Percentiles rank a stretch among this genome's conserved stretches.
Evolutionary conservation across 2,113 vertebrate genomes (phyloP).

Genomic region (Bubo blakistoni): DNA sequence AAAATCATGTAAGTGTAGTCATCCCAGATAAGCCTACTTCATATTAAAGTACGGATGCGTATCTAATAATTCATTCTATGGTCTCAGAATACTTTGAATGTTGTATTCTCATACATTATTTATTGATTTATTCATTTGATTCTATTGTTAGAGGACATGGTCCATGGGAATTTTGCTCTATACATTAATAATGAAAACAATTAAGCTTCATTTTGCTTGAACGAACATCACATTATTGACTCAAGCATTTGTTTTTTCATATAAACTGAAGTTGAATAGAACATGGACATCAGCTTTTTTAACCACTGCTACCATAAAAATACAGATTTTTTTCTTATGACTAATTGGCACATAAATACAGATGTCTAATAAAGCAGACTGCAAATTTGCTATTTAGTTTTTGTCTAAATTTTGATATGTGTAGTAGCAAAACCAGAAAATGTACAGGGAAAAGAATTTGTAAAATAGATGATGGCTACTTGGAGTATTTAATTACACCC

Average conservation of each 20-base stretch:
- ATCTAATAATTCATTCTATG: neutral
- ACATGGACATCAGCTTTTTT: neutral
- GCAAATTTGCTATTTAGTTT: neutral
- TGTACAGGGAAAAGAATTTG: neutral
- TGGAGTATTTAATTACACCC: neutral
- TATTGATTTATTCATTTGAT: neutral
- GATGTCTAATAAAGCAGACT: neutral
- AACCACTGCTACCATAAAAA: neutral
- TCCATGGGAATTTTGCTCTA: neutral
- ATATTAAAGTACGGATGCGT: neutral
- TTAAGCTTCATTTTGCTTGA: conserved; percentile 9
- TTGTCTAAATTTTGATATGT: neutral
- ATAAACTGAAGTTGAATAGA: neutral
- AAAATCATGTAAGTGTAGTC: neutral
- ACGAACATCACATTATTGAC: neutral
- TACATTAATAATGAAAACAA: conserved; percentile 8
- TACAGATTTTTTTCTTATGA: neutral
- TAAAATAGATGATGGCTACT: neutral
- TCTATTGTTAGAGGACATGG: neutral
- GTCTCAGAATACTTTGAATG: neutral
- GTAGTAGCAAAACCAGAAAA: neutral
- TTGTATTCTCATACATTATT: neutral
- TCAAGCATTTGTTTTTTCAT: neutral
- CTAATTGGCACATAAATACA: neutral
- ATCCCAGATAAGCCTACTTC: neutral